These are phyloP conservation scores for Vidua chalybeata DNA, from an alignment of 2,113 vertebrate species.

Conservation along the genomic window DNA sequence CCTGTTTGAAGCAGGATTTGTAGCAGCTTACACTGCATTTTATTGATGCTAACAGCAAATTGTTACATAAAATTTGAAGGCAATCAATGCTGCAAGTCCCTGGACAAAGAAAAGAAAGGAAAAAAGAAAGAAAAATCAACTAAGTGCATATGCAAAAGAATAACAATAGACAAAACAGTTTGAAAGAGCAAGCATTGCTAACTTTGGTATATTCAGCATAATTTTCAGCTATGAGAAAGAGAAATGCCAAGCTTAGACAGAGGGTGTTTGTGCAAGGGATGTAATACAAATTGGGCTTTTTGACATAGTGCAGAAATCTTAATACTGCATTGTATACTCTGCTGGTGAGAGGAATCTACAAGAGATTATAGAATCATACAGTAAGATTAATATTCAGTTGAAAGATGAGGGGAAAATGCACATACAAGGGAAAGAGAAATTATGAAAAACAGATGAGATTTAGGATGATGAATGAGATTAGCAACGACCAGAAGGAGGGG, in stretches of 20 bases:
- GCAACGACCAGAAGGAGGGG: not conserved
- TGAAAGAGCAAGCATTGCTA: not conserved
- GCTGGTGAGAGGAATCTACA: not conserved
- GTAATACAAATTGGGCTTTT: not conserved
- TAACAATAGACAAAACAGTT: not conserved
- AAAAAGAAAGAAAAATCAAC: not conserved
- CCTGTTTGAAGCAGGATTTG: conserved; percentile 5
- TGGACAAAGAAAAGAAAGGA: not conserved
- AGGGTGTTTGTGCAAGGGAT: not conserved
- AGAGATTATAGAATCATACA: not conserved
- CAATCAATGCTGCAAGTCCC: not conserved
- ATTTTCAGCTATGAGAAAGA: not conserved
- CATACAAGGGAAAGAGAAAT: not conserved
- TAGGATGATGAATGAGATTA: not conserved
- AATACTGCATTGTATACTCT: not conserved
- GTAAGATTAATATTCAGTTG: not conserved
- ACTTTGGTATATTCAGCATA: not conserved
- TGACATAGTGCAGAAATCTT: not conserved
- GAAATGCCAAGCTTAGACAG: not conserved
- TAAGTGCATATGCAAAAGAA: not conserved
- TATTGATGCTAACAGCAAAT: not conserved
- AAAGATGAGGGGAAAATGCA: not conserved
- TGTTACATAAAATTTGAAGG: not conserved
- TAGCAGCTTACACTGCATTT: not conserved
- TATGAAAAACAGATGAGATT: not conserved